Evolutionary conservation across 2,888 invertebrate genomes (phyloP), one percentile per base, ranked within the genome.

Genomic region (Acleris sparsana): DNA sequence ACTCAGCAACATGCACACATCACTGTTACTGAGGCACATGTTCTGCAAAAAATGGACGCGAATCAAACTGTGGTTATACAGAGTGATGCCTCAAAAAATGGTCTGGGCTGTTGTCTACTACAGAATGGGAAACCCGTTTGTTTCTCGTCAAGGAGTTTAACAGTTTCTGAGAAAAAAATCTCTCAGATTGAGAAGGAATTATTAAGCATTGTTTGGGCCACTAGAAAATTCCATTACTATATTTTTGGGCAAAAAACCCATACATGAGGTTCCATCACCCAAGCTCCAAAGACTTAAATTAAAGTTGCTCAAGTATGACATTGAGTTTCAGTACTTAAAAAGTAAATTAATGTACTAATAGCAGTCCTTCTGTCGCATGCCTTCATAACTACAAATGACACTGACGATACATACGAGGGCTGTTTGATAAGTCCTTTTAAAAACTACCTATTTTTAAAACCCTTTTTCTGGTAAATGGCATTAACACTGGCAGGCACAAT

Each of bases 101-200:
- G 71, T 0, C 17, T 70, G 6, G 67, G 69, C 5, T 25, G 25
- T 1, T 25, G 25, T 5, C 25, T 25, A 5, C 1, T 25, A 5
- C 25, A 25, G 5, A 63, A 72, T 65, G 44, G 43, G 0, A 68
- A 67, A 18, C 72, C 72, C 29, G 69, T 73, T 13, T 17, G 62
- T n/a, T 73, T 46, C 65, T 61, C 62, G 20, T 69, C 71, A 7
- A 18, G 71, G 25, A 67, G 68, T 55, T 25, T 73, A 16, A 71
- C 67, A 5, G 1, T 9, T 7, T 33, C 67, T 13, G 67, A 67
- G 25, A 22, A 49, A 16, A 61, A 62, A 25, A 67, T 67, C 49
- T 73, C 81, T 4, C 83, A 87, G 72, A 83, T 87, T 7, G 83
- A 86, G 71, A 85, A n/a, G n/a, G n/a, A 84, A 67, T 85, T 53